Evolutionary conservation across 2,797 vertebrate species (phyloP).

Genomic region (Champsocephalus gunnari): DNA sequence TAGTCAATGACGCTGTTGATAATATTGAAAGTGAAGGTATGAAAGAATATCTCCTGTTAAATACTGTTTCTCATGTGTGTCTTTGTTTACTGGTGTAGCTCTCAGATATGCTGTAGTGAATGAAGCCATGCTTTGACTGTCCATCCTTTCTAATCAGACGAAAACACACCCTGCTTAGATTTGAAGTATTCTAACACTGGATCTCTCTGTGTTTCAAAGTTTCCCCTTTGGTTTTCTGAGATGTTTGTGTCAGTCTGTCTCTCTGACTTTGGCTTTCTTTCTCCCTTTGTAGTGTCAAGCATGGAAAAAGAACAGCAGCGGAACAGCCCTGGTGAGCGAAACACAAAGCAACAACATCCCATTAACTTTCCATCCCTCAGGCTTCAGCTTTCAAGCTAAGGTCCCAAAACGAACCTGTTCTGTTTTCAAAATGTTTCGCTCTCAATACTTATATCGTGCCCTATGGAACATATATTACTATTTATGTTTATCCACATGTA

Average conservation of each 20-base stretch:
- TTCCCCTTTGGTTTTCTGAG: conserved; percentile 44
- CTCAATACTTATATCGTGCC: conserved; percentile 27
- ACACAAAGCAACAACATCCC: conserved; percentile 63
- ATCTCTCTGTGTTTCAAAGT: conserved; percentile 53
- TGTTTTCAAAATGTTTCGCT: conserved; percentile 32
- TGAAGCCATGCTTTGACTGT: conserved; percentile 7
- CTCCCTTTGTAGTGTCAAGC: conserved; percentile 78
- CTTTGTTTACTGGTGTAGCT: conserved; percentile 21
- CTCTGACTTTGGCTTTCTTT: conserved; percentile 58
- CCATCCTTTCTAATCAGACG: conserved; percentile 35
- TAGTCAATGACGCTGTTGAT: conserved; percentile 95
- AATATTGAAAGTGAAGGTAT: conserved; percentile 97
- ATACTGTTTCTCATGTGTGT: conserved; percentile 30
- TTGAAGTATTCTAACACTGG: conserved; percentile 56
- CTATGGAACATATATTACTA: conserved; percentile 16
- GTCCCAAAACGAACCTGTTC: conserved; percentile 38
- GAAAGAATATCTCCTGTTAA: conserved; percentile 44
- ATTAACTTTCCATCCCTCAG: conserved; percentile 56
- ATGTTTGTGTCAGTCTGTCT: conserved; percentile 56
- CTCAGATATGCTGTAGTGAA: conserved; percentile 33
- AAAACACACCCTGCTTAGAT: conserved; percentile 58
- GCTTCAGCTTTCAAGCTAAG: conserved; percentile 44
- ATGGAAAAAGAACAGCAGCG: conserved; percentile 77
- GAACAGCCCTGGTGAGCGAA: conserved; percentile 77
- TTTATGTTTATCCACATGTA: not conserved